These are phyloP conservation scores for Cryptosula pallasiana DNA, from an alignment of 2,888 invertebrate species.

Conservation along the genomic window DNA sequence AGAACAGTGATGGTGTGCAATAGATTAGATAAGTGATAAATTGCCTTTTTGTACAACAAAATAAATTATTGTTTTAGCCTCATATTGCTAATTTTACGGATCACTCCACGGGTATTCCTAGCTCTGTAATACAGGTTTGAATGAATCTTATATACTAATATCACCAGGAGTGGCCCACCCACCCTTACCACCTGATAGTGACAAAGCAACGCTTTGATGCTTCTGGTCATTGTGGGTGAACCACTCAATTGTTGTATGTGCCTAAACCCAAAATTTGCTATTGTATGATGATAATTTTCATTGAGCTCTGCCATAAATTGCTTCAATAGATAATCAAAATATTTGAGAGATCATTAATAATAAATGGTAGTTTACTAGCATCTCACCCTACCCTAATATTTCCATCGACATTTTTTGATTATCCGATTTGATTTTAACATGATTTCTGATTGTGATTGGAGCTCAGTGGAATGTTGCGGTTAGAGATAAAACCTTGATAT, in stretches of 20 bases:
- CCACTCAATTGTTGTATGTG: not conserved
- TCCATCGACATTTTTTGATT: too few species aligned
- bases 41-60: too few species aligned
- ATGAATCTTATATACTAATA: not conserved
- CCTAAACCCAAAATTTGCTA: not conserved
- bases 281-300: not conserved
- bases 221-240: not conserved
- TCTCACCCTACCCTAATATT: too few species aligned
- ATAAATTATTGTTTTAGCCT: constrained; percentile 14
- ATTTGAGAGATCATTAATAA: not conserved
- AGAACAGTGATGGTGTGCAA: too few species aligned
- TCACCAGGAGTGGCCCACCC: not conserved
- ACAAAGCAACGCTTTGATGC: too few species aligned
- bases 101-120: constrained; percentile 18
- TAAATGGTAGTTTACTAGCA: too few species aligned
- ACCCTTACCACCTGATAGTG: too few species aligned
- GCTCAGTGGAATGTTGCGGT: not conserved
- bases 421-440: too few species aligned
- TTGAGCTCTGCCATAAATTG: not conserved
- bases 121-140: constrained; percentile 20
- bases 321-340: not conserved
- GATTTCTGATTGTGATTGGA: too few species aligned
- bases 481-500: not conserved
- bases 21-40: too few species aligned
- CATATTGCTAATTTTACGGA: constrained; percentile 23